Base-by-base conservation (phyloP, 2,113 vertebrate species). In the Corythornis vintsioides region DNA sequence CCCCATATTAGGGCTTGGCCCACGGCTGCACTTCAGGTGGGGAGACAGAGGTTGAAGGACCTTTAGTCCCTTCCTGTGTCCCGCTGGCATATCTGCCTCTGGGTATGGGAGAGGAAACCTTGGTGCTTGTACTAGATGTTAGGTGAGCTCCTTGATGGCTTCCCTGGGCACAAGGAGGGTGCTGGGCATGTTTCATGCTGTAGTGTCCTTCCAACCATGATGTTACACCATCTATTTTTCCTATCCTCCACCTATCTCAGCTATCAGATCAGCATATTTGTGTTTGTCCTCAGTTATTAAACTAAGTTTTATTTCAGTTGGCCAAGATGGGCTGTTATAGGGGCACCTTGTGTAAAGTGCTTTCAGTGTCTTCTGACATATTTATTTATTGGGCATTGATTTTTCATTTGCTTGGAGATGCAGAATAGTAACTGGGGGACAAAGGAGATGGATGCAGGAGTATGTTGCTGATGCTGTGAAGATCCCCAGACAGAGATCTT, bases 1-100 rank as follows among this genome's bases (percentile, higher is more conserved):
- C 6, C 15, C 9, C 3, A 1, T 26, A 1, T 0, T n/a, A 38
- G 17, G 13, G 7, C 20, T 66, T 33, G 10, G 40, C 29, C 29
- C 17, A 19, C 0, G 2, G 13, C 16, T 70, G 8, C 10, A 18
- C 6, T 29, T 60, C 5, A 9, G 29, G 40, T 31, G 52, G 12
- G 52, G 75, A 60, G 33, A 17, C 26, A 47, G 28, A 69, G 3
- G 2, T 24, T 7, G 11, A 69, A 42, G 28, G n/a, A 35, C 21
- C 2, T 13, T 63, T 13, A 13, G 2, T 24, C 28, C 24, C 26
- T 42, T 50, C 15, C 25, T 28, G 4, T 6, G 4, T 56, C 40
- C 14, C 1, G 0, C 6, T 66, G 71, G 4, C 3, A 25, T 20
- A 26, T 31, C 78, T 63, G 6, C 24, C 19, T 28, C 35, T 22